Percentiles rank a stretch among this genome's conserved stretches.
Evolutionary conservation across 1,140 invertebrate species (phyloP).

Genomic region (Bombus sylvicola): DNA sequence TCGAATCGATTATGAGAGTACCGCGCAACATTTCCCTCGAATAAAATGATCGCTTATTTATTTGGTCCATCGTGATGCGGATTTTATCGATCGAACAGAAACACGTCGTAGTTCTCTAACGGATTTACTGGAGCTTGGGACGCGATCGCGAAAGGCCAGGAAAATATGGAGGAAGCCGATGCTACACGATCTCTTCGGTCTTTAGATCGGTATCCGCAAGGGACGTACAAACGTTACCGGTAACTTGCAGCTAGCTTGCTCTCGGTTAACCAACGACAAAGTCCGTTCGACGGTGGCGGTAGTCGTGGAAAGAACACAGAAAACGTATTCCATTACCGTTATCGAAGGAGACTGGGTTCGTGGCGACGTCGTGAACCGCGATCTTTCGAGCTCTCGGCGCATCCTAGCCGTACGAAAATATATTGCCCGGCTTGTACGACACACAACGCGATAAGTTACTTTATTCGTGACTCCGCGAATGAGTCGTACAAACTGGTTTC

Average conservation of each 20-base stretch:
- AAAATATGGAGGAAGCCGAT: conserved; percentile 35
- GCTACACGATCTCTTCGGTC: conserved; percentile 51
- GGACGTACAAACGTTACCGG: conserved; percentile 63
- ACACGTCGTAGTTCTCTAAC: conserved; percentile 15
- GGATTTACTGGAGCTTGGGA: not conserved
- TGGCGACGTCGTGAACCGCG: conserved; percentile 56
- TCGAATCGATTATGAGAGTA: not conserved
- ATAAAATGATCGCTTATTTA: conserved; percentile 32
- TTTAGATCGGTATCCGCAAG: conserved; percentile 60
- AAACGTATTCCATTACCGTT: conserved; percentile 71
- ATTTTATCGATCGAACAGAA: conserved; percentile 27
- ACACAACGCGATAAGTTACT: conserved; percentile 41
- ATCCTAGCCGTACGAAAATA: conserved; percentile 43
- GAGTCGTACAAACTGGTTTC: conserved; percentile 50
- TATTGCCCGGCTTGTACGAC: conserved; percentile 47
- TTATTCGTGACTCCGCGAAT: conserved; percentile 53
- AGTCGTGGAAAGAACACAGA: conserved; percentile 34
- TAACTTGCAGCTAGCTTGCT: conserved; percentile 28
- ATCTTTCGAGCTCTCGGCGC: conserved; percentile 47
- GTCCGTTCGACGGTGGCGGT: conserved; percentile 36
- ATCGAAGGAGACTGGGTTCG: conserved; percentile 56
- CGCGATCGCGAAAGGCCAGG: conserved; percentile 5
- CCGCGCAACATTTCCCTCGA: not conserved
- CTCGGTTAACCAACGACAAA: conserved; percentile 53
- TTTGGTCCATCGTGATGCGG: not conserved